Evolutionary conservation across 2,797 vertebrate genomes (phyloP).

Genomic region (Sebastes nivosus): DNA sequence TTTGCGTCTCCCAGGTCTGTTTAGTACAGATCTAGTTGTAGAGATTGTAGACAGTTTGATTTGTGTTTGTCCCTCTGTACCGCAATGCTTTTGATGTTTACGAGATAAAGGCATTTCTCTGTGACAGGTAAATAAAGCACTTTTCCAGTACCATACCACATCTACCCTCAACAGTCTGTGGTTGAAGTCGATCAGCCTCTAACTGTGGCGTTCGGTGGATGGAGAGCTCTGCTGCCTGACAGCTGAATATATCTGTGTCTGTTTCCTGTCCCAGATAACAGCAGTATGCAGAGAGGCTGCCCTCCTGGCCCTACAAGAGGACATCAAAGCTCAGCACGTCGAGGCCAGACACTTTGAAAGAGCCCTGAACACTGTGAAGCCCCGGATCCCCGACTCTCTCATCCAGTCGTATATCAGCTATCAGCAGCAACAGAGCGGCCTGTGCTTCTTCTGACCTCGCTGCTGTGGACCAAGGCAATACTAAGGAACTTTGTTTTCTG

Average conservation of each 20-base stretch:
- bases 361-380: conserved; percentile 86
- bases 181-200: conserved; percentile 5
- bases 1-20: neutral
- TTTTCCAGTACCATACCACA: neutral
- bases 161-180: neutral
- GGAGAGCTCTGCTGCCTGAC: conserved; percentile 37
- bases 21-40: neutral
- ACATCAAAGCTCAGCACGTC: conserved; percentile 83
- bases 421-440: conserved; percentile 85
- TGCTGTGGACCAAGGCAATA: neutral
- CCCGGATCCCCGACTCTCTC: conserved; percentile 90
- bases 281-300: conserved; percentile 94
- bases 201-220: neutral
- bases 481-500: neutral
- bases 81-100: neutral
- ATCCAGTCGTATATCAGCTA: conserved; percentile 89
- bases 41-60: neutral
- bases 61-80: neutral
- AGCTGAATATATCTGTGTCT: conserved; percentile 69
- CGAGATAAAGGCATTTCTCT: neutral
- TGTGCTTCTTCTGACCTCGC: conserved; percentile 79
- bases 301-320: conserved; percentile 89
- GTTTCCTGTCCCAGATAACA: conserved; percentile 87
- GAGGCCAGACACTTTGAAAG: conserved; percentile 84
- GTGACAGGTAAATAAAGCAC: neutral